A percentile compares a stretch with the other conserved stretches of the same genome.
Conservation (phyloP, 1,140 invertebrate genomes). For the Prorops nasuta region DNA sequence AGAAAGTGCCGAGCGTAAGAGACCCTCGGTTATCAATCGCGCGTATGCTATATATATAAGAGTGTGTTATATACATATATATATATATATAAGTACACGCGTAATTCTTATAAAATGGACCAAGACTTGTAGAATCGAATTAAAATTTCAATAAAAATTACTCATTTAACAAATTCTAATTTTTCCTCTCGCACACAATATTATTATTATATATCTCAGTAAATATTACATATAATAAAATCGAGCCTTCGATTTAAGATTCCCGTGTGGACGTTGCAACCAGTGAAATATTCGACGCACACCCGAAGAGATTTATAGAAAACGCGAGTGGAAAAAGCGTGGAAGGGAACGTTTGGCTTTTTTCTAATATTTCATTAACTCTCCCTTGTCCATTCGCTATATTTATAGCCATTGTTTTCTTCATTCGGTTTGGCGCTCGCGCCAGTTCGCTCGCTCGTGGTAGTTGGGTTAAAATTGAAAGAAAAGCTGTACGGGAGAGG, state of each 20-base stretch:
- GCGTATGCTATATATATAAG: slow-evolving; percentile 13
- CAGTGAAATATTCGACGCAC: background rate
- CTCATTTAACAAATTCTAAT: slow-evolving; percentile 10
- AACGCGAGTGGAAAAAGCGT: background rate
- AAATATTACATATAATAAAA: background rate
- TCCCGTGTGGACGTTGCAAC: background rate
- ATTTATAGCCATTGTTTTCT: slow-evolving; percentile 35
- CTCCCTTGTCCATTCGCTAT: slow-evolving; percentile 12
- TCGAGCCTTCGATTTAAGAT: background rate
- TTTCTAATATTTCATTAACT: slow-evolving; percentile 9
- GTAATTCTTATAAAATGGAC: background rate
- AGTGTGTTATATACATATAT: slow-evolving; percentile 14
- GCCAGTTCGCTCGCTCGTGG: slow-evolving; percentile 7
- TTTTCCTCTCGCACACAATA: background rate
- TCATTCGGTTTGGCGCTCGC: slow-evolving; percentile 20
- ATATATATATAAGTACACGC: slow-evolving; percentile 6
- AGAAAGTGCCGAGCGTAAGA: slow-evolving; percentile 3
- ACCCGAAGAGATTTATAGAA: background rate
- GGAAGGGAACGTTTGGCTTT: slow-evolving; percentile 15
- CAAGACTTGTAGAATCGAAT: slow-evolving; percentile 1
- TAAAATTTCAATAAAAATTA: slow-evolving; percentile 7
- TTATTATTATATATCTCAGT: background rate
- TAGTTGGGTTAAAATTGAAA: slow-evolving; percentile 24
- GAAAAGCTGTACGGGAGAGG: slow-evolving; percentile 24
- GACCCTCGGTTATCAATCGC: slow-evolving; percentile 5